These are phyloP conservation scores for Rotaria socialis DNA, from an alignment of 2,888 invertebrate species.

Conservation along the genomic window DNA sequence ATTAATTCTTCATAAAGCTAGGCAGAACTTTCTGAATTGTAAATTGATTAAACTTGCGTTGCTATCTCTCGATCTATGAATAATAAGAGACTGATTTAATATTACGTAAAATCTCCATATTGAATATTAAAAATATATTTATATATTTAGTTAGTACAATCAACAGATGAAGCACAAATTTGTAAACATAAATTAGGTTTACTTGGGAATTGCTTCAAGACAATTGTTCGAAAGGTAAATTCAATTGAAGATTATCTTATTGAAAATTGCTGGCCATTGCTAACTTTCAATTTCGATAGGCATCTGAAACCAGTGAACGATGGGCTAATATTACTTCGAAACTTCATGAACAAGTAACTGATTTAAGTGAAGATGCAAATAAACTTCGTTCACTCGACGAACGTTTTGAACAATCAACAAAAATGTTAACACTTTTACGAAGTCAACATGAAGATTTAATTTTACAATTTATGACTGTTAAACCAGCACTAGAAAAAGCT, in stretches of 20 bases:
- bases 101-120: no score
- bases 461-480: neutral
- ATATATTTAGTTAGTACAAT: neutral
- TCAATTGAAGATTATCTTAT: neutral
- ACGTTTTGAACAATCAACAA: constrained; percentile 7
- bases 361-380: constrained; percentile 18
- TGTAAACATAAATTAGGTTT: neutral
- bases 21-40: no score
- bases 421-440: neutral
- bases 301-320: neutral
- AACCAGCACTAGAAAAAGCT: neutral
- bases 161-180: neutral
- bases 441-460: constrained; percentile 23
- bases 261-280: no score
- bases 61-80: no score
- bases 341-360: neutral
- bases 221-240: neutral
- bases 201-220: constrained; percentile 4
- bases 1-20: no score
- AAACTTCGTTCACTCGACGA: neutral
- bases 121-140: no score
- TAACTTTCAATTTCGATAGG: neutral
- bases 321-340: neutral
- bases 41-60: no score
- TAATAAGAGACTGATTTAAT: no score